Base-by-base conservation (phyloP, 2,888 invertebrate genomes). In the Choristoneura rosaceana region DNA sequence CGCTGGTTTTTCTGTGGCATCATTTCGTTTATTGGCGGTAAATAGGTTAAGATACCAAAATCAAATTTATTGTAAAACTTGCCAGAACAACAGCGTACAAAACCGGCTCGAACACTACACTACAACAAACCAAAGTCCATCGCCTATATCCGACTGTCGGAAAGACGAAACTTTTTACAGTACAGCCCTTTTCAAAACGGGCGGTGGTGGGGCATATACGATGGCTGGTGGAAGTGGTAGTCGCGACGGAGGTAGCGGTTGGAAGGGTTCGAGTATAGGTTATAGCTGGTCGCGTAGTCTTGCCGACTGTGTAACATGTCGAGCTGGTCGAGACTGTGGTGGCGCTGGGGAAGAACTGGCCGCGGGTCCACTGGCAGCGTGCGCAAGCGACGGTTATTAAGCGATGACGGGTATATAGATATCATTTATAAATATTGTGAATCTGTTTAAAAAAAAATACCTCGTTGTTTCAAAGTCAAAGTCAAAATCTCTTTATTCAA, bases 131-230 rank as follows among this genome's bases (percentile, higher is more conserved):
- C 84, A 87, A 85, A 82, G 89, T 89, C 88, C 84, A 52, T 83
- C 88, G 88, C 84, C 87, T 88, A 94, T 81, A 94, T 92, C 91
- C 90, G 84, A 2, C 90, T 81, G 76, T 94, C 94, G 89, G 87
- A 84, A 4, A 94, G 86, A 83, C 94, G 93, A 84, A 93, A 93
- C 87, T 92, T 93, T 83, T 92, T 93, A 82, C 94, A 94, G 79
- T 90, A 93, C 73, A 92, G 85, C 85, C 93, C 93, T 92, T 92
- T 94, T 94, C 94, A 94, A 90, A 94, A 94, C 81, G 93, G 94
- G 82, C 94, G 91, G 80, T 93, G 93, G 79, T 94, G 92, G 69
- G 83, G 81, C 88, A 89, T 89, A 74, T 91, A 92, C 33, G 88
- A 83, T 63, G 92, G 83, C 84, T 90, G 92, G 78, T 88, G 90